phyloP scores from a whole-genome alignment of 1,140 invertebrate species.

The Sipha flava region DNA sequence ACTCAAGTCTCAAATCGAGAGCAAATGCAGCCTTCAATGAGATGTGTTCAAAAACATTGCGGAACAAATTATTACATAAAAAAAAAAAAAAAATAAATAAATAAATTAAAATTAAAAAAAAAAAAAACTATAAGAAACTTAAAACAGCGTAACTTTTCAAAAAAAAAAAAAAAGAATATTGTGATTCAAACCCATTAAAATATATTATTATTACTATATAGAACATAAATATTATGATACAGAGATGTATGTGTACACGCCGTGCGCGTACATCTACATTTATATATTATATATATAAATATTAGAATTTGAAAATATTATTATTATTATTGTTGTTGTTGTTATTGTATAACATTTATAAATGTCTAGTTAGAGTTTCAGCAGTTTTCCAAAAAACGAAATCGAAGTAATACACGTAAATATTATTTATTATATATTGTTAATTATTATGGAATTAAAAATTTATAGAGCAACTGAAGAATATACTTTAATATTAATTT shows the following conservation, averaged over 20 bases:
- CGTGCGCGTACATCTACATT: neutral
- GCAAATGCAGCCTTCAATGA: conserved; percentile 86
- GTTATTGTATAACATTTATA: conserved; percentile 31
- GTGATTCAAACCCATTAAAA: conserved; percentile 1
- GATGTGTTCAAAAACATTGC: neutral
- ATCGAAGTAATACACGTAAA: neutral
- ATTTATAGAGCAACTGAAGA: neutral
- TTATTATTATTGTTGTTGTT: conserved; percentile 26
- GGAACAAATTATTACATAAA: neutral
- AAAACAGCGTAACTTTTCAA: neutral
- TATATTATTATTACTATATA: neutral
- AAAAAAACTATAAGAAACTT: neutral
- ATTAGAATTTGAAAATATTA: conserved; percentile 4
- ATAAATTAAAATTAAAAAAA: no score
- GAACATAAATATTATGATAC: neutral
- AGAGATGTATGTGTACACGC: neutral
- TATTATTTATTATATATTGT: neutral
- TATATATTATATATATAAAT: neutral
- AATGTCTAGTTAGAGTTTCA: conserved; percentile 11
- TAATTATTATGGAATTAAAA: neutral
- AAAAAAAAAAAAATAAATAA: neutral
- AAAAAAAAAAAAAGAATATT: neutral
- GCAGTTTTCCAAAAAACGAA: neutral
- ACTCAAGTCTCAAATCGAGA: conserved; percentile 87
- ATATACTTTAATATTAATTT: neutral